Base-by-base conservation (phyloP, 2,888 invertebrate species). In the Temnothorax rugatulus region DNA sequence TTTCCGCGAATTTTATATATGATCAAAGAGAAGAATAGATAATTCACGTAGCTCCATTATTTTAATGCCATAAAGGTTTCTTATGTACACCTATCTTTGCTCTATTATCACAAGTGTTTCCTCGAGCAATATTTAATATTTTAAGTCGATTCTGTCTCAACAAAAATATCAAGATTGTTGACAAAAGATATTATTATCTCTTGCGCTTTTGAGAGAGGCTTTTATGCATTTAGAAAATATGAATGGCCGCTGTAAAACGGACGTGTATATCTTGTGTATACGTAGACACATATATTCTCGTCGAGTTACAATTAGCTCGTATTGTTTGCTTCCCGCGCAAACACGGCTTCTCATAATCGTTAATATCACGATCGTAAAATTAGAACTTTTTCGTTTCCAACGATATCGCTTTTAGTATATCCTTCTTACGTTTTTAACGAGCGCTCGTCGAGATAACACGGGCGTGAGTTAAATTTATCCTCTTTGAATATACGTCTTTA, bases 361-460 rank as follows among this genome's bases (percentile, higher is more conserved):
- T 66, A 64, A 76, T 82, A 79, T 66, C 66, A 18, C 15, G 8
- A 81, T 68, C 25, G 66, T 79, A 52, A 82, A 82, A 82, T 59
- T 68, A 50, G 82, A 47, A 71, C 57, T 71, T 59, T 21, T 44
- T 25, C 18, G 13, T 34, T 44, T 57, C 44, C 25, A 18, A 64
- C 34, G 21, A 76, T 2, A 18, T 68, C 13, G 38, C 1, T 11
- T 25, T 57, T 25, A 8, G 15, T 15, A 54, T 34, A 21, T 18
- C 8, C 4, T 79, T 47, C 29, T 29, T 57, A 4, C 9, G 11
- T 7, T 59, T 71, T 79, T 57, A 71, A 71, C 8, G 25, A 59
- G 4, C 38, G 11, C 13, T 41, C 25, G 8, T 7, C 41, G 29
- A 50, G 47, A 44, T 21, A 34, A 47, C 38, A 9, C 47, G 29